Percentiles rank a stretch among this genome's conserved stretches.
phyloP scores from a whole-genome alignment of 2,113 vertebrate genomes.

The Panthera tigris region DNA sequence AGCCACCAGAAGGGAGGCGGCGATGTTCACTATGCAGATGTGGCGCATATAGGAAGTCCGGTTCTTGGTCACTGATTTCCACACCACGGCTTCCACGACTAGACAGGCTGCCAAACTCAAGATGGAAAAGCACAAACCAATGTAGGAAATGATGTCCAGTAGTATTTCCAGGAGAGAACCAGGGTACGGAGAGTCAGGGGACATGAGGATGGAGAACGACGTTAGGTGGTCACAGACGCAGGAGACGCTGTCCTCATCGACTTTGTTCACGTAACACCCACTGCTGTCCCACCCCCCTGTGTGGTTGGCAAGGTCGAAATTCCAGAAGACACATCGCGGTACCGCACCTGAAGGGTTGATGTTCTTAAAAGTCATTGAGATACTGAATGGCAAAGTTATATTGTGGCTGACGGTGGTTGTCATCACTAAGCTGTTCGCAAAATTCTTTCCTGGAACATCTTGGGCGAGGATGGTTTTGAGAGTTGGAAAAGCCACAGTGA shows the following conservation, averaged over 20 bases:
- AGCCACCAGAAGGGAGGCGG: constrained; percentile 87
- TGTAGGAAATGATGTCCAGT: constrained; percentile 83
- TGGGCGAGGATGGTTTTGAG: constrained; percentile 81
- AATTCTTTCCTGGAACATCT: rapidly evolving
- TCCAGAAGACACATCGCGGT: constrained; percentile 88
- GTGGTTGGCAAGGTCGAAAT: constrained; percentile 65
- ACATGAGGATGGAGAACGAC: constrained; percentile 92
- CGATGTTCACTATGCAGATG: constrained; percentile 91
- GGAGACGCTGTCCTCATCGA: not conserved
- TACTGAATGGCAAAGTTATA: constrained; percentile 5
- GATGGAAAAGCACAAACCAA: constrained; percentile 88
- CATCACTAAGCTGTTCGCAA: constrained; percentile 84
- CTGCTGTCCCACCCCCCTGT: constrained; percentile 77
- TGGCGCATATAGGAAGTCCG: constrained; percentile 91
- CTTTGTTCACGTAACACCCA: constrained; percentile 75
- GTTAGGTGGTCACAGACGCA: constrained; percentile 91
- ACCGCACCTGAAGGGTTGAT: not conserved
- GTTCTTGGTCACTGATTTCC: constrained; percentile 92
- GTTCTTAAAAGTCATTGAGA: constrained; percentile 86
- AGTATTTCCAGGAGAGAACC: constrained; percentile 47
- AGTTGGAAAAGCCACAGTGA: constrained; percentile 84
- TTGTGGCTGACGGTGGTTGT: constrained; percentile 80
- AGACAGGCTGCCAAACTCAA: constrained; percentile 87
- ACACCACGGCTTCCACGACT: constrained; percentile 88
- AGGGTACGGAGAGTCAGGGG: constrained; percentile 59